Evolutionary conservation across 1,140 invertebrate species (phyloP).

Genomic region (Drosophila kohkoa): DNA sequence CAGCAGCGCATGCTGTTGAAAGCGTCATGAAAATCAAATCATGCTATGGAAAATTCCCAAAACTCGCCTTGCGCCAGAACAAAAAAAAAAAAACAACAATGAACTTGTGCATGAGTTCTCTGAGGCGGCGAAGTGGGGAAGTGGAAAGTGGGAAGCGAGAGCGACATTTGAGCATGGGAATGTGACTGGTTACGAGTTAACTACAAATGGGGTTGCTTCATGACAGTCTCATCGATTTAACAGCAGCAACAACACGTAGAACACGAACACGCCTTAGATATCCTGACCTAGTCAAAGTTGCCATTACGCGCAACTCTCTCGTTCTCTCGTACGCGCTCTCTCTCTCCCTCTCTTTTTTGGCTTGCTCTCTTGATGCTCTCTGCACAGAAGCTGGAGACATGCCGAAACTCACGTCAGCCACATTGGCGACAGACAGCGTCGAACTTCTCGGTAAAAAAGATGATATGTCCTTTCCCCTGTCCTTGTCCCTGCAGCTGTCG

Average conservation of each 20-base stretch:
- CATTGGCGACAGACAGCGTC: constrained; percentile 15
- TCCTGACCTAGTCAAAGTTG: constrained; percentile 73
- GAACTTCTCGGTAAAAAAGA: constrained; percentile 18
- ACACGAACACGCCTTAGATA: constrained; percentile 19
- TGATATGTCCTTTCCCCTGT: constrained; percentile 40
- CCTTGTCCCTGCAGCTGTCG: constrained; percentile 14
- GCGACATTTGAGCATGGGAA: constrained; percentile 8
- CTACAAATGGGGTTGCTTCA: constrained; percentile 29
- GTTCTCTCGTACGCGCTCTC: constrained; percentile 15
- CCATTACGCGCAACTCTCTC: constrained; percentile 36
- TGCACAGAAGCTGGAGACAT: constrained; percentile 19
- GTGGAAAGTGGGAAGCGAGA: not conserved
- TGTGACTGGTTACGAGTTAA: constrained; percentile 1
- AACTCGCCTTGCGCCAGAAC: constrained; percentile 6
- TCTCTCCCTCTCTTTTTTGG: not conserved
- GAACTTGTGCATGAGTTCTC: not conserved
- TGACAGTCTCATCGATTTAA: constrained; percentile 69
- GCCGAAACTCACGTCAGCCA: constrained; percentile 60
- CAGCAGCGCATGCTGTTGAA: not conserved
- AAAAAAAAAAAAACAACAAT: constrained; percentile 7
- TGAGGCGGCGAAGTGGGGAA: not conserved
- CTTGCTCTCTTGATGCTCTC: constrained; percentile 6
- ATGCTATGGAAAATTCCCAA: constrained; percentile 74
- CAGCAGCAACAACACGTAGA: constrained; percentile 37
- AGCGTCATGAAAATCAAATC: constrained; percentile 25